Evolutionary conservation across 2,888 invertebrate genomes (phyloP), one percentile per base, ranked within the genome.

Genomic region (Dryobota labecula): DNA sequence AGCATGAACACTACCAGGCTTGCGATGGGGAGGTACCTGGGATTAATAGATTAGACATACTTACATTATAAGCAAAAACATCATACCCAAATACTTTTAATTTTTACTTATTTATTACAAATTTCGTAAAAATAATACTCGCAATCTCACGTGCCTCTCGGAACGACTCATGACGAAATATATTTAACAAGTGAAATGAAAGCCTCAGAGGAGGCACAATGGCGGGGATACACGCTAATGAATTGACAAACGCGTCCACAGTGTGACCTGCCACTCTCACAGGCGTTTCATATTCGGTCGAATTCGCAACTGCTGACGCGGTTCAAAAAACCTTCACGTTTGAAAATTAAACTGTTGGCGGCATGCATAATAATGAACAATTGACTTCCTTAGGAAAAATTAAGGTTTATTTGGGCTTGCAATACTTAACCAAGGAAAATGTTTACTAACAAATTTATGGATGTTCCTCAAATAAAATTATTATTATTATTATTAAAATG

Each of bases 1-100:
- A 96, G 82, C 93, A 97, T 97, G 88, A 96, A 97, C 53, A 96
- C 90, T 41, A 97, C 94, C 47, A 97, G 89, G 75, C 97, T 96
- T 2, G 88, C 87, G 5, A 97, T 93, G 0, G 97, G 97, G 1
- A 97, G 88, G 77, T 96, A 96, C 33, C 96, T 96, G 90, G 9
- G 41, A 8, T 74, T 5, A 24, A 33, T n/a, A 18, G 1, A 18
- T n/a, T 38, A 43, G 13, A 41, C 13, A n/a, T 15, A 33, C 15
- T 15, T 7, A 30, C 30, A 5, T 45, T 20, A 45, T 27, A 53
- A 53, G 51, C n/a, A 9, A n/a, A n/a, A n/a, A n/a, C n/a, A n/a
- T n/a, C 20, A 54, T 30, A 36, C 36, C 1, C 8, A 20, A 30
- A 11, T 30, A 30, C 20, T 20, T 30, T 1, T 9, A n/a, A 6